Conservation (phyloP, 2,113 vertebrate genomes). For the Epinephelus cyanopodus region DNA sequence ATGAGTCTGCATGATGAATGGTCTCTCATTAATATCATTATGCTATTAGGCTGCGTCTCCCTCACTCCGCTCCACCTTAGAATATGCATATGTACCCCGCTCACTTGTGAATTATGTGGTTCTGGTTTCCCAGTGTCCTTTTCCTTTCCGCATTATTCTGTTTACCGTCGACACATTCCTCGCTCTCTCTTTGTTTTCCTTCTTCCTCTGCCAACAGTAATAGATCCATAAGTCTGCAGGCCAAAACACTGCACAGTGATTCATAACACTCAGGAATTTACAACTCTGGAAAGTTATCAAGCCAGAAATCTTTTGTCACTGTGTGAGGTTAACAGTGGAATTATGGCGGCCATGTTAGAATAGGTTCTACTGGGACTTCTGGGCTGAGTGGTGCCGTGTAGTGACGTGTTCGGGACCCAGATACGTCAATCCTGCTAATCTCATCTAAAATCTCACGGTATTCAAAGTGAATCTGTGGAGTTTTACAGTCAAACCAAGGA, state of each 20-base stretch:
- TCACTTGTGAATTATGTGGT: background rate
- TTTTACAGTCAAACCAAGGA: background rate
- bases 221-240: background rate
- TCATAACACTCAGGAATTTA: background rate
- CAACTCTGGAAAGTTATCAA: background rate
- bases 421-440: background rate
- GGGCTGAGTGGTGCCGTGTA: background rate
- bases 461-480: background rate
- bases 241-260: background rate
- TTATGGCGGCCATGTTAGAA: too few relatives aligned
- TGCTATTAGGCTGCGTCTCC: slow-evolving; percentile 63
- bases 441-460: background rate
- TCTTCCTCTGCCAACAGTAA: background rate
- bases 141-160: background rate
- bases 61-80: slow-evolving; percentile 35
- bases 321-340: background rate
- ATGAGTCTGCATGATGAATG: slow-evolving; percentile 80
- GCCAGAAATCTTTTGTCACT: background rate
- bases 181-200: background rate
- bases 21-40: slow-evolving; percentile 81
- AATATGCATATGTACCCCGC: slow-evolving; percentile 19
- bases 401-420: background rate
- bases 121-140: background rate
- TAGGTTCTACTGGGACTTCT: background rate
- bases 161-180: background rate